phyloP scores from a whole-genome alignment of 2,888 invertebrate genomes.

The Artemia sinica region DNA sequence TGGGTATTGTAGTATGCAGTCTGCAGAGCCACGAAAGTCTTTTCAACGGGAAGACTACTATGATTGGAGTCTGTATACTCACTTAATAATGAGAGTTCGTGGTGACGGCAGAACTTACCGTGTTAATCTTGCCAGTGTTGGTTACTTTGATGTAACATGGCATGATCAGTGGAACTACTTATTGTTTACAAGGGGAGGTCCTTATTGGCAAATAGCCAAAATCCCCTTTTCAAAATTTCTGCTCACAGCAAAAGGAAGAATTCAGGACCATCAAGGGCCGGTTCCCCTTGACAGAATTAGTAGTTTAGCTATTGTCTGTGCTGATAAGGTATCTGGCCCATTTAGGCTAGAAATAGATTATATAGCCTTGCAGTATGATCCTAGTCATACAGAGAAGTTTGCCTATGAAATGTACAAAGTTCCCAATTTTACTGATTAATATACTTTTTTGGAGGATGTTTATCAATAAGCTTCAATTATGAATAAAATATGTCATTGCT shows the following conservation, averaged over 20 bases:
- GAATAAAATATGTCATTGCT: too few species aligned
- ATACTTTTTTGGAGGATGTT: neutral
- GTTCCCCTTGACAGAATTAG: constrained; percentile 45
- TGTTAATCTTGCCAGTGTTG: constrained; percentile 56
- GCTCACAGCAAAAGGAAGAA: constrained; percentile 56
- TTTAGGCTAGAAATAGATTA: constrained; percentile 84
- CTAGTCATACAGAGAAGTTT: constrained; percentile 57
- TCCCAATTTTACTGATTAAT: constrained; percentile 41
- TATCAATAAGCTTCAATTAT: too few species aligned
- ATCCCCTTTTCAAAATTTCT: constrained; percentile 89
- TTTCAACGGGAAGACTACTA: constrained; percentile 51
- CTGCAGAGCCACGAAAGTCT: constrained; percentile 51
- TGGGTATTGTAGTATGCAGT: constrained; percentile 65
- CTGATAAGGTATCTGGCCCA: constrained; percentile 59
- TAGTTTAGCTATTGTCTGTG: constrained; percentile 62
- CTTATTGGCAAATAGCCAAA: constrained; percentile 88
- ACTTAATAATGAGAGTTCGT: constrained; percentile 55
- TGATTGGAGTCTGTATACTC: constrained; percentile 61
- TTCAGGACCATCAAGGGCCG: constrained; percentile 60
- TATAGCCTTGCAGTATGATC: constrained; percentile 67
- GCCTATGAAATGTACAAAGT: constrained; percentile 85
- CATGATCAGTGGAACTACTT: constrained; percentile 70
- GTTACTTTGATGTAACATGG: constrained; percentile 67
- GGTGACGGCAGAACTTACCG: constrained; percentile 88
- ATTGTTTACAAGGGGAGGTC: constrained; percentile 85